phyloP scores from a whole-genome alignment of 1,140 invertebrate genomes.

The Papilio helenus region DNA sequence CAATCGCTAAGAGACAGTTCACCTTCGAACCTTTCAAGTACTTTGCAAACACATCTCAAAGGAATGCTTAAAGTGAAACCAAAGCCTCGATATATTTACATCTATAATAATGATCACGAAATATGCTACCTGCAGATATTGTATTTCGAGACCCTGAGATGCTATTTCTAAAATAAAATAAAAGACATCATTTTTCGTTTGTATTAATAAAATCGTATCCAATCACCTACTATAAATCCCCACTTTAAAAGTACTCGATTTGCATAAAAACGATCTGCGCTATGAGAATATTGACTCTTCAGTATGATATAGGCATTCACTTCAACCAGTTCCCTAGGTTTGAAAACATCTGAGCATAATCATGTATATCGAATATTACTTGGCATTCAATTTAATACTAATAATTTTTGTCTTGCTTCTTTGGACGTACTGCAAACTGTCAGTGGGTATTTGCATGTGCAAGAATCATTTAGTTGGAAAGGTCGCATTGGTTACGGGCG shows the following conservation, averaged over 20 bases:
- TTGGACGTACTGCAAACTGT: background rate
- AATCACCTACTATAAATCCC: background rate
- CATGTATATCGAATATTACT: conserved; percentile 1
- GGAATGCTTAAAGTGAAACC: background rate
- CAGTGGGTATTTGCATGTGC: conserved; percentile 17
- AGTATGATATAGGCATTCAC: background rate
- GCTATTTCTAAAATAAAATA: background rate
- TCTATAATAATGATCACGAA: background rate
- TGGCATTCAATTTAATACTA: background rate
- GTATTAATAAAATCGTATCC: background rate
- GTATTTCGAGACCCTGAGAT: background rate
- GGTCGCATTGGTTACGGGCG: conserved; percentile 48
- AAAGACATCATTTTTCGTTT: background rate
- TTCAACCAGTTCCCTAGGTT: background rate
- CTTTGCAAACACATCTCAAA: conserved; percentile 4
- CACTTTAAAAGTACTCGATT: background rate
- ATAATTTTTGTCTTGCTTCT: background rate
- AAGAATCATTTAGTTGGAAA: conserved; percentile 44
- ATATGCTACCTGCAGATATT: background rate
- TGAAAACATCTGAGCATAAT: background rate
- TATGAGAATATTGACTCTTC: background rate
- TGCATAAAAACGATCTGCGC: background rate
- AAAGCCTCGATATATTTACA: background rate
- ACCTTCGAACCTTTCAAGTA: background rate
- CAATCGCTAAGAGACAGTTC: background rate